phyloP scores from a whole-genome alignment of 1,140 invertebrate species.

The Penaeus indicus region DNA sequence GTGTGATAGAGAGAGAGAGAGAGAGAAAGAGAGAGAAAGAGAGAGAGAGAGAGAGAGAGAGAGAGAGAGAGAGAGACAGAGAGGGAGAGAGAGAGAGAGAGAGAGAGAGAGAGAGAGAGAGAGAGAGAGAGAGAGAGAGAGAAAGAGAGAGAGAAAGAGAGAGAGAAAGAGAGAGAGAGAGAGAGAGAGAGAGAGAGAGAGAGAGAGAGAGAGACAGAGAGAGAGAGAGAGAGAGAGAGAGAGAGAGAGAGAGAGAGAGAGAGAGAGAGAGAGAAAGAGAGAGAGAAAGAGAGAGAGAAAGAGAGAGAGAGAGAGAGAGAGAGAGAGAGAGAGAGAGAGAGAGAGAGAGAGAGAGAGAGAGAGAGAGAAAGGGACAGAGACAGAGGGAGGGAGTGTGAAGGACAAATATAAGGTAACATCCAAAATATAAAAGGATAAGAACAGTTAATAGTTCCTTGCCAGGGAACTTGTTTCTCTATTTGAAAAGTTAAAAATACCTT shows the following conservation, averaged over 20 bases:
- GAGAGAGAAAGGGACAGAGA: too few relatives aligned
- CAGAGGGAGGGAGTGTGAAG: too few relatives aligned
- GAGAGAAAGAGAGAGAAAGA: neutral
- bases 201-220: neutral
- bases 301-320: neutral
- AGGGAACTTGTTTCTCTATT: too few relatives aligned
- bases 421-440: too few relatives aligned
- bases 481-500: too few relatives aligned
- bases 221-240: neutral
- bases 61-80: neutral
- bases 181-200: neutral
- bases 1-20: neutral
- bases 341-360: neutral
- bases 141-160: too few relatives aligned
- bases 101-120: neutral
- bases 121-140: neutral
- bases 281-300: neutral
- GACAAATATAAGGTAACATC: too few relatives aligned
- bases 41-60: neutral
- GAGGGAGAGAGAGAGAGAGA: neutral
- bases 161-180: too few relatives aligned
- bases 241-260: slow-evolving; percentile 3
- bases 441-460: too few relatives aligned
- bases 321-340: neutral
- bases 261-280: neutral